Evolutionary conservation across 2,888 invertebrate genomes (phyloP).

Genomic region (Entomobrya multifasciata): DNA sequence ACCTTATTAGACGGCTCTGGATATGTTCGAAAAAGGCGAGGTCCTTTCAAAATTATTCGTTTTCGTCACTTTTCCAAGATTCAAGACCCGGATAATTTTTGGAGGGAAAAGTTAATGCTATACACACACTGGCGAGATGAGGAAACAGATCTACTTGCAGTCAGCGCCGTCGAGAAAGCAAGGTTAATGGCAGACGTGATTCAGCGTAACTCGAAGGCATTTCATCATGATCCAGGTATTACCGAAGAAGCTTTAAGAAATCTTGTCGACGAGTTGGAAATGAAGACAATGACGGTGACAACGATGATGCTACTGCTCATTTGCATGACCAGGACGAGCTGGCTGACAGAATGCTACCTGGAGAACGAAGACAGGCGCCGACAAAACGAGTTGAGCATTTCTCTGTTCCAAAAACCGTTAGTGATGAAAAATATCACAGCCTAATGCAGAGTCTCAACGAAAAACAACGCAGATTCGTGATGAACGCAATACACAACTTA

Average conservation of each 20-base stretch:
- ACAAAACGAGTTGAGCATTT: no score
- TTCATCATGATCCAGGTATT: no score
- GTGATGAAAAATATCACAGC: not conserved
- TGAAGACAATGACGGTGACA: slow-evolving; percentile 5
- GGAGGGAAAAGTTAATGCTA: slow-evolving; percentile 77
- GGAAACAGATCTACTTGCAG: not conserved
- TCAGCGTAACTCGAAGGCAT: no score
- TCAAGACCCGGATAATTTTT: no score
- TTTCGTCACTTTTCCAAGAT: no score
- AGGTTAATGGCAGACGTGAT: slow-evolving; percentile 49
- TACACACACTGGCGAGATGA: slow-evolving; percentile 79
- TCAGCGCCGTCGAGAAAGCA: no score
- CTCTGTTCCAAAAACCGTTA: not conserved
- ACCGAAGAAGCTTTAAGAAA: slow-evolving; percentile 52
- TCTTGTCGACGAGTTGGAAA: slow-evolving; percentile 9
- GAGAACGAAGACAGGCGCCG: not conserved
- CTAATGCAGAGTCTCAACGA: slow-evolving; percentile 75
- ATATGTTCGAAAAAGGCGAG: no score
- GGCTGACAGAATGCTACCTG: not conserved
- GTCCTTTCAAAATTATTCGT: no score
- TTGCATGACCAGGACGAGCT: slow-evolving; percentile 6
- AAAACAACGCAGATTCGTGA: slow-evolving; percentile 71
- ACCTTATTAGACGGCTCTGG: no score
- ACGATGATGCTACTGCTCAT: not conserved
- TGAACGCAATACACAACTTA: slow-evolving; percentile 69